These are phyloP conservation scores for Pilophorus perplexus DNA, from an alignment of 2,888 invertebrate genomes.

Conservation along the genomic window DNA sequence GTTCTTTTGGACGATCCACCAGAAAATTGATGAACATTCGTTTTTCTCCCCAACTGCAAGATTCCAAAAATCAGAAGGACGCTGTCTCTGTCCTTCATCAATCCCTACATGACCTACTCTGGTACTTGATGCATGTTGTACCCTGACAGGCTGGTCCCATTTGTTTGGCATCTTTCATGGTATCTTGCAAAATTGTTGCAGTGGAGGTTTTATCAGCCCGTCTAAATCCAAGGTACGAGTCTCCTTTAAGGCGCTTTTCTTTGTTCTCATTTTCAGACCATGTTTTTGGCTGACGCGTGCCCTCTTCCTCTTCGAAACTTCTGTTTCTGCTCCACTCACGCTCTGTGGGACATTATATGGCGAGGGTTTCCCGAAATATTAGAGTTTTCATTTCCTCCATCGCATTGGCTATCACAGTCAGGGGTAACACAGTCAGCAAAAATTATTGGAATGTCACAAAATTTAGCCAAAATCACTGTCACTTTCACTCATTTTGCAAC, in stretches of 20 bases:
- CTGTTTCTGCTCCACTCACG: too few relatives aligned
- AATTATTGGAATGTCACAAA: too few relatives aligned
- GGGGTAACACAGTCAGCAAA: too few relatives aligned
- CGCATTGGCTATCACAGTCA: neutral
- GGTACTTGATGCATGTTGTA: neutral
- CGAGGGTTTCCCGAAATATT: too few relatives aligned
- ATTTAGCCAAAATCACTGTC: conserved; percentile 6
- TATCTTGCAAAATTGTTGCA: conserved; percentile 4
- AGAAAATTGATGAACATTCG: conserved; percentile 20
- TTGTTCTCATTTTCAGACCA: conserved; percentile 2
- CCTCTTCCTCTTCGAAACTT: too few relatives aligned
- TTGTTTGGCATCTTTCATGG: conserved; percentile 1
- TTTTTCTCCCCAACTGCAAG: conserved; percentile 15
- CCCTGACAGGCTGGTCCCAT: neutral
- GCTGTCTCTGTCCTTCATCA: conserved; percentile 10
- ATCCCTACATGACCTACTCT: conserved; percentile 4
- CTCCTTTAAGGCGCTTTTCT: conserved; percentile 6
- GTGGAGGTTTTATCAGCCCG: conserved; percentile 14
- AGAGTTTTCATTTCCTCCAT: too few relatives aligned
- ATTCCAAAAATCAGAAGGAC: conserved; percentile 13
- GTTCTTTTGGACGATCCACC: conserved; percentile 10
- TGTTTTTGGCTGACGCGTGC: neutral
- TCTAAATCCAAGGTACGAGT: conserved; percentile 1
- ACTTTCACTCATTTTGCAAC: conserved; percentile 14
- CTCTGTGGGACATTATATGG: too few relatives aligned